phyloP scores from a whole-genome alignment of 2,113 vertebrate genomes.

The Xenopus laevis region DNA sequence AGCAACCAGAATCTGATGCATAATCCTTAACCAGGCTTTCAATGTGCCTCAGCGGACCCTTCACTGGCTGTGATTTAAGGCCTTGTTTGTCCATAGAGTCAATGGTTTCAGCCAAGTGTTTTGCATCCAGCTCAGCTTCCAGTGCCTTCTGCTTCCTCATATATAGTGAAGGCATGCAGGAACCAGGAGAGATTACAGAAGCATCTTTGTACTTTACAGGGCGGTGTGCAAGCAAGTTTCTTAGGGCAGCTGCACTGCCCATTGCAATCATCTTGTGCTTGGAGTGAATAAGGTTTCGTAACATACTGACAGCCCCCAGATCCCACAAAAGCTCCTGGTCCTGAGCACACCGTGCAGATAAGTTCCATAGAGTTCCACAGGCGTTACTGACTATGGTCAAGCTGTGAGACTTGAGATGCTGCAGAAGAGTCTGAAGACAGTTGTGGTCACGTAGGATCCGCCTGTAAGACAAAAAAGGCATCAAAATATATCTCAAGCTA shows the following conservation, averaged over 20 bases:
- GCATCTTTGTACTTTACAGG: slow-evolving; percentile 87
- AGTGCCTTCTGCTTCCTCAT: slow-evolving; percentile 94
- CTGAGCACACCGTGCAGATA: slow-evolving; percentile 83
- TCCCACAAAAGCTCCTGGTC: slow-evolving; percentile 98
- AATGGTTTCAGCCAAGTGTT: slow-evolving; percentile 86
- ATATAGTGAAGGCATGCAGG: slow-evolving; percentile 89
- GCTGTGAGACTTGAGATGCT: slow-evolving; percentile 95
- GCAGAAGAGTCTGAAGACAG: slow-evolving; percentile 92
- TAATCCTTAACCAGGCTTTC: slow-evolving; percentile 92
- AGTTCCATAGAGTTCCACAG: slow-evolving; percentile 97
- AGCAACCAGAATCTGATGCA: slow-evolving; percentile 92
- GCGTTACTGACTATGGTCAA: slow-evolving; percentile 97
- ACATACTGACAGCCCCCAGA: slow-evolving; percentile 91
- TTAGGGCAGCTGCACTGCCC: slow-evolving; percentile 91
- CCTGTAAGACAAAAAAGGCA: slow-evolving; percentile 55
- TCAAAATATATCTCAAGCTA: neutral
- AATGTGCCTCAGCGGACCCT: slow-evolving; percentile 81
- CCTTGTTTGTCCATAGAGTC: slow-evolving; percentile 86
- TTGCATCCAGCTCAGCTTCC: slow-evolving; percentile 89
- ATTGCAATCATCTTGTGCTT: slow-evolving; percentile 99
- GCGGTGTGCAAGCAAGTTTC: slow-evolving; percentile 91
- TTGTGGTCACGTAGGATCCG: slow-evolving; percentile 91
- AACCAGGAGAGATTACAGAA: slow-evolving; percentile 81
- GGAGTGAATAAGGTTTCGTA: slow-evolving; percentile 96
- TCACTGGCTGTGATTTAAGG: slow-evolving; percentile 68